phyloP scores from a whole-genome alignment of 2,888 invertebrate species.

The Hirtodrosophila confusa region DNA sequence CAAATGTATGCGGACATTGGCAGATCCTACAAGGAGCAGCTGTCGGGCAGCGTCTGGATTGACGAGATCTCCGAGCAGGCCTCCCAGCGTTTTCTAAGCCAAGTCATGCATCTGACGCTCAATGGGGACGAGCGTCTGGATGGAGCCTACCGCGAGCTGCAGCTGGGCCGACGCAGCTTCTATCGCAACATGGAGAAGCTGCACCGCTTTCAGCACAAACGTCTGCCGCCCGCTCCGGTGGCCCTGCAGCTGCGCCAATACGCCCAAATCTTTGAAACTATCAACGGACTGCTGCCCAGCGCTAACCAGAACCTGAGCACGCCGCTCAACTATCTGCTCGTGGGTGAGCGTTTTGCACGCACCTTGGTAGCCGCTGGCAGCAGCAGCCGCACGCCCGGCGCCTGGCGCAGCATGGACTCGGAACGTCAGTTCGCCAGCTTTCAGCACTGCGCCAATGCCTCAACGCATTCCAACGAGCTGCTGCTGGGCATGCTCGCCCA shows the following conservation, averaged over 20 bases:
- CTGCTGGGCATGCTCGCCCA: constrained; percentile 75
- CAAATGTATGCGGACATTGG: constrained; percentile 80
- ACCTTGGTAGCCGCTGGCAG: constrained; percentile 79
- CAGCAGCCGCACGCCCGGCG: constrained; percentile 71
- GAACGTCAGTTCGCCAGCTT: constrained; percentile 74
- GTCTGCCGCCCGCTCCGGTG: constrained; percentile 13
- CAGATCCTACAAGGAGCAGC: constrained; percentile 71
- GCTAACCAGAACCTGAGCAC: constrained; percentile 60
- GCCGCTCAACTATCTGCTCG: constrained; percentile 74
- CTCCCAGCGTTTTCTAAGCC: constrained; percentile 76
- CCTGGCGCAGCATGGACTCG: constrained; percentile 83
- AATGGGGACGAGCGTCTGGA: constrained; percentile 80
- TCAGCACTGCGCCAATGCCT: constrained; percentile 63
- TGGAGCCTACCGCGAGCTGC: constrained; percentile 67
- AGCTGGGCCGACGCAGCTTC: constrained; percentile 76
- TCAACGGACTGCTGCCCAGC: constrained; percentile 66
- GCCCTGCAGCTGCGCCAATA: constrained; percentile 62
- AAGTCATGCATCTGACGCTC: constrained; percentile 78
- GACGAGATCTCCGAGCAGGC: constrained; percentile 81
- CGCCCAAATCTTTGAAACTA: constrained; percentile 65
- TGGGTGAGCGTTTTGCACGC: constrained; percentile 78
- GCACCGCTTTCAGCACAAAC: constrained; percentile 68
- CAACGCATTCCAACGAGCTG: constrained; percentile 65
- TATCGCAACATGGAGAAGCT: constrained; percentile 81
- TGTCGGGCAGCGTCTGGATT: constrained; percentile 77